phyloP scores from a whole-genome alignment of 2,113 vertebrate genomes.

The Limanda limanda region DNA sequence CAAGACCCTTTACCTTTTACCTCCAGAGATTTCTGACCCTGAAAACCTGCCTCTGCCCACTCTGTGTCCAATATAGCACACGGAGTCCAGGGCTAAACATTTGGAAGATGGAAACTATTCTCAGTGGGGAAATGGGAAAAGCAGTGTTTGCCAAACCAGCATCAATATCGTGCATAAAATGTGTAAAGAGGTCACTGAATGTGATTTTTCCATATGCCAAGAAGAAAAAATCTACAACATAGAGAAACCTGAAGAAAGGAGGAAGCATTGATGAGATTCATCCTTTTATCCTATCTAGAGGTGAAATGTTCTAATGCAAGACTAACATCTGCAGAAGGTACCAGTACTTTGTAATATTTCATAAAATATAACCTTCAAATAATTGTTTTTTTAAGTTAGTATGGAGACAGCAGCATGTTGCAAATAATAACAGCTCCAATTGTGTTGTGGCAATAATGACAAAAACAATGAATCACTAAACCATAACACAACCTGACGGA shows the following conservation, averaged over 20 bases:
- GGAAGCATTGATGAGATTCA: neutral
- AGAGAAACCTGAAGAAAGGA: neutral
- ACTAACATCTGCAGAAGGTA: neutral
- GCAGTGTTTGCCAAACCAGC: constrained; percentile 13
- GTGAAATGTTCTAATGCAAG: neutral
- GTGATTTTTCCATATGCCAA: neutral
- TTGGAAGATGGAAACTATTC: constrained; percentile 16
- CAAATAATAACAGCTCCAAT: no score
- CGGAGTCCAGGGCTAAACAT: constrained; percentile 24
- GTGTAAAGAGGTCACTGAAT: constrained; percentile 5
- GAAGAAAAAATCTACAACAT: neutral
- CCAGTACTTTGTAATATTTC: accelerated
- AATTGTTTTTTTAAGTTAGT: neutral
- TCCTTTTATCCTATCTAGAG: neutral
- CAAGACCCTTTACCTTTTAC: neutral
- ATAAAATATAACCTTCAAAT: neutral
- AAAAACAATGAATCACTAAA: neutral
- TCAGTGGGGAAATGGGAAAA: neutral
- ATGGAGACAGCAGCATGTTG: neutral
- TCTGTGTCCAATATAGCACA: constrained; percentile 12
- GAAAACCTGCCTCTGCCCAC: constrained; percentile 13
- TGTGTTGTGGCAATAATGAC: neutral
- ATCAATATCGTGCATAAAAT: constrained; percentile 6
- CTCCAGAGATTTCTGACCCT: constrained; percentile 22
- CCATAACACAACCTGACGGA: neutral